These are phyloP conservation scores for Drosophila kikkawai DNA, from an alignment of 1,140 invertebrate species.

Conservation along the genomic window DNA sequence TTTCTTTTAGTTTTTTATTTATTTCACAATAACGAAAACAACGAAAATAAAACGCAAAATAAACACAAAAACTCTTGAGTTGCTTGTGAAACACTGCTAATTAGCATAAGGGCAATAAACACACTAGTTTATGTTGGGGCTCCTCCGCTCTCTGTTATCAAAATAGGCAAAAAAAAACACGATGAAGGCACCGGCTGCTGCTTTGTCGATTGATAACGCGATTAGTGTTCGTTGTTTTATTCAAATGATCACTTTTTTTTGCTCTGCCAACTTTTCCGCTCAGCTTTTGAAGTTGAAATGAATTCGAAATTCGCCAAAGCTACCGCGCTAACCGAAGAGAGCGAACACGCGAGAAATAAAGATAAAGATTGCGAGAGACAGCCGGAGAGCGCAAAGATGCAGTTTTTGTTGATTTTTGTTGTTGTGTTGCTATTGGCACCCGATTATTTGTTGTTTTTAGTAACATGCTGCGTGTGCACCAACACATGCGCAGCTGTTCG, in stretches of 20 bases:
- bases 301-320: conserved; percentile 31
- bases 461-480: conserved; percentile 11
- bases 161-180: conserved; percentile 7
- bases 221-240: neutral
- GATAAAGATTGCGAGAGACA: conserved; percentile 19
- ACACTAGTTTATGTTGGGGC: conserved; percentile 5
- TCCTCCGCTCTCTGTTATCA: conserved; percentile 25
- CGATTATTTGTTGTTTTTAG: conserved; percentile 29
- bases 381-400: conserved; percentile 29
- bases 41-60: conserved; percentile 33
- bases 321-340: conserved; percentile 36
- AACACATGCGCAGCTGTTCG: conserved; percentile 10
- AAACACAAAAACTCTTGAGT: conserved; percentile 13
- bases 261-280: conserved; percentile 58
- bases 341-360: neutral
- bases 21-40: conserved; percentile 16
- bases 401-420: conserved; percentile 72
- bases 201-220: conserved; percentile 27
- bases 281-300: conserved; percentile 71
- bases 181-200: conserved; percentile 15
- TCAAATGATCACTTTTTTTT: conserved; percentile 34
- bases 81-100: conserved; percentile 26
- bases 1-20: neutral
- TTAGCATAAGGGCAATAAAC: conserved; percentile 25
- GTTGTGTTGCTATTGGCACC: conserved; percentile 67